These are phyloP conservation scores for Oligia fasciuncula DNA, from an alignment of 2,888 invertebrate genomes.

Conservation along the genomic window DNA sequence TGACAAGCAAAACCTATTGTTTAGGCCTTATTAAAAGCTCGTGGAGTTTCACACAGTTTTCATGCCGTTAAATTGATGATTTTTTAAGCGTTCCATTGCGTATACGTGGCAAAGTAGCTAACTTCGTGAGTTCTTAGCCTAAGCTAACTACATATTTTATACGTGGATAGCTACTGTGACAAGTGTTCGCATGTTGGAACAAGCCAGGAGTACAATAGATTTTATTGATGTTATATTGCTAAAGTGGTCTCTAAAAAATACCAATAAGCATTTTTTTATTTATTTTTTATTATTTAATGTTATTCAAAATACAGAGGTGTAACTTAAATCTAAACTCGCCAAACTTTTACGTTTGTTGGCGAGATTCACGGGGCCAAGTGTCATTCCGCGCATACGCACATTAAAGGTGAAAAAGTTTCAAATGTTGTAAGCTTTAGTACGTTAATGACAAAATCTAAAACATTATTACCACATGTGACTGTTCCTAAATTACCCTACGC, in stretches of 20 bases:
- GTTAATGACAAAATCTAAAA: background rate
- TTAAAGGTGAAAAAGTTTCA: background rate
- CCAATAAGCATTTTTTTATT: background rate
- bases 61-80: slow-evolving; percentile 44
- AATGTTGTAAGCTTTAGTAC: background rate
- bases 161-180: background rate
- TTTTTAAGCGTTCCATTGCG: slow-evolving; percentile 18
- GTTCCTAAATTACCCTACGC: background rate
- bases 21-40: slow-evolving; percentile 54
- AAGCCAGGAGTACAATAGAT: background rate
- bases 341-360: no score
- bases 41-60: slow-evolving; percentile 45
- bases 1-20: slow-evolving; percentile 63
- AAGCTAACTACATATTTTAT: background rate
- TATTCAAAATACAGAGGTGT: no score
- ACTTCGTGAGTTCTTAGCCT: no score
- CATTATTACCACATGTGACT: background rate
- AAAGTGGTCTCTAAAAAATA: background rate
- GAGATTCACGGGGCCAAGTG: no score
- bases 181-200: background rate
- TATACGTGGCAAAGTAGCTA: background rate
- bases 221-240: background rate
- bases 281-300: no score
- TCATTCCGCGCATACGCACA: background rate
- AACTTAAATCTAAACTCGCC: no score